Conservation (phyloP, 2,888 invertebrate genomes). For the Drosophila tanythrix region DNA sequence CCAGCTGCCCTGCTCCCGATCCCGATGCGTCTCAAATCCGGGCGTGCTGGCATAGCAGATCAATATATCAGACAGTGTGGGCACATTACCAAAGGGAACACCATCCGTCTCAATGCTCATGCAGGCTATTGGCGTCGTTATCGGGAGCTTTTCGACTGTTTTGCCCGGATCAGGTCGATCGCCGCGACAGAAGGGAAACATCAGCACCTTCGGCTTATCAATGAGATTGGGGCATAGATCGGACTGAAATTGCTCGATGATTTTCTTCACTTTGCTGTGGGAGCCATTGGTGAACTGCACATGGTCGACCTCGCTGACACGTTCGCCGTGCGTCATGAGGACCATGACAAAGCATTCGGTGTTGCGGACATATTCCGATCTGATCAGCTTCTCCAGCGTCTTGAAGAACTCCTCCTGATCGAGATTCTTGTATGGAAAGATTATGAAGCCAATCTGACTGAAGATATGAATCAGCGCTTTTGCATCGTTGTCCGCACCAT, state of each 20-base stretch:
- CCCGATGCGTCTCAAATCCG: slow-evolving; percentile 86
- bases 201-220: slow-evolving; percentile 89
- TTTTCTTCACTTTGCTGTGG: slow-evolving; percentile 85
- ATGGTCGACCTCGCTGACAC: slow-evolving; percentile 85
- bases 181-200: slow-evolving; percentile 89
- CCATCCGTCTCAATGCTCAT: slow-evolving; percentile 20
- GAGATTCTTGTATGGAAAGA: slow-evolving; percentile 79
- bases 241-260: slow-evolving; percentile 88
- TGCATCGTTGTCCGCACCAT: slow-evolving; percentile 88
- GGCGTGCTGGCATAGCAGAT: slow-evolving; percentile 89
- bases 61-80: slow-evolving; percentile 87
- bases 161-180: slow-evolving; percentile 79
- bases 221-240: slow-evolving; percentile 86
- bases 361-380: slow-evolving; percentile 83
- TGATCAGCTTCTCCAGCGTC: slow-evolving; percentile 85
- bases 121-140: slow-evolving; percentile 48
- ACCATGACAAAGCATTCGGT: slow-evolving; percentile 88
- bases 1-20: slow-evolving; percentile 88
- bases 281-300: slow-evolving; percentile 87
- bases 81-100: slow-evolving; percentile 38
- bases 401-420: slow-evolving; percentile 84
- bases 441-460: slow-evolving; percentile 86
- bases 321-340: slow-evolving; percentile 89
- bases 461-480: slow-evolving; percentile 87
- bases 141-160: background rate